Evolutionary conservation across 2,888 invertebrate species (phyloP).

Genomic region (Lasiommata megera): DNA sequence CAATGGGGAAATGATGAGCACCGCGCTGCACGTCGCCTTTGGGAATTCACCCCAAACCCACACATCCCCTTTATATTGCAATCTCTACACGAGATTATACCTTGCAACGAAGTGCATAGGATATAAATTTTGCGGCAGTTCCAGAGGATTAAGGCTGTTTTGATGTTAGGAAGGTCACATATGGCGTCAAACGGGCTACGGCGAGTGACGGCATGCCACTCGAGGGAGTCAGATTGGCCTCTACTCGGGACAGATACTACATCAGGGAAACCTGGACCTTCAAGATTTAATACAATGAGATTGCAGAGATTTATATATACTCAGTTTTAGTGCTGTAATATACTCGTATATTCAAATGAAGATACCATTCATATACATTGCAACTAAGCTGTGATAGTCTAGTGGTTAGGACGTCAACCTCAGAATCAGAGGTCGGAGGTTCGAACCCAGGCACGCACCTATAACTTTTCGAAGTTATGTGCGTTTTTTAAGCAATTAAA

Average conservation of each 20-base stretch:
- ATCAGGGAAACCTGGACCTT: conserved; percentile 51
- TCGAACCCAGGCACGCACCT: no score
- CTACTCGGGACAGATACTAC: conserved; percentile 60
- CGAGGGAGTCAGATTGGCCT: conserved; percentile 74
- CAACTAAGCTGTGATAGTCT: no score
- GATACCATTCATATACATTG: no score
- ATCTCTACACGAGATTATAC: conserved; percentile 46
- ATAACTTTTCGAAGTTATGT: no score
- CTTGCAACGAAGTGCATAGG: conserved; percentile 46
- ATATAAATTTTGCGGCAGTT: conserved; percentile 45
- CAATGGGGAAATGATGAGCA: conserved; percentile 82
- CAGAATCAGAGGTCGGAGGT: no score
- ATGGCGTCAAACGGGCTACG: conserved; percentile 78
- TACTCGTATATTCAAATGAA: no score
- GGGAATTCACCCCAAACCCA: conserved; percentile 73
- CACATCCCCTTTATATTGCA: conserved; percentile 49
- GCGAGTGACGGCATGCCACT: conserved; percentile 75
- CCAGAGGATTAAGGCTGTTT: conserved; percentile 50
- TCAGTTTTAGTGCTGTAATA: not conserved
- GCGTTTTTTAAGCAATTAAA: no score
- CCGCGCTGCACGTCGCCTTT: conserved; percentile 71
- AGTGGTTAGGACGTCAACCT: no score
- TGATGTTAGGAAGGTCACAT: conserved; percentile 52
- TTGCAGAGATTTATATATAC: conserved; percentile 13
- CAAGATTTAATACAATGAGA: conserved; percentile 46